A percentile compares a stretch with the other conserved stretches of the same genome.
phyloP scores from a whole-genome alignment of 2,113 vertebrate species.

The Protobothrops mucrosquamatus region DNA sequence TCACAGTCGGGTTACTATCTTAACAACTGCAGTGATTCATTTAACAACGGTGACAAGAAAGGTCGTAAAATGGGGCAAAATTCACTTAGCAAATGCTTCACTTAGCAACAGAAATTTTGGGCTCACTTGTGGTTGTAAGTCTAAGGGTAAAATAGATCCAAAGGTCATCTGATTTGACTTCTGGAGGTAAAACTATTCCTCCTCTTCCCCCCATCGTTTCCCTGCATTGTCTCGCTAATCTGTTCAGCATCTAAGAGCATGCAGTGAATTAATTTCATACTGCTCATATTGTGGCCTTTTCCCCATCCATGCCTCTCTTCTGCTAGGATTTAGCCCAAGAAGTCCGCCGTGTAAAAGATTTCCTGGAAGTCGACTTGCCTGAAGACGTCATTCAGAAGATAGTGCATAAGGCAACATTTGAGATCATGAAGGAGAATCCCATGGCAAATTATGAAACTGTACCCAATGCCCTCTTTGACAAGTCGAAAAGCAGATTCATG shows the following conservation, averaged over 20 bases:
- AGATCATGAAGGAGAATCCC: conserved; percentile 15
- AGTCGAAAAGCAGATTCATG: not conserved
- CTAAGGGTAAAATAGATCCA: not conserved
- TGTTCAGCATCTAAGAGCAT: not conserved
- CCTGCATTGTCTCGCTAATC: not conserved
- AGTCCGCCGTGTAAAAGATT: not conserved
- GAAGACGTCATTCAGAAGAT: conserved; percentile 11
- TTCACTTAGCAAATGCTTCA: too few species aligned
- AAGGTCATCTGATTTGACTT: not conserved
- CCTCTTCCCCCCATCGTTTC: not conserved
- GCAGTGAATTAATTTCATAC: not conserved
- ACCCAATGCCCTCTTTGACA: not conserved
- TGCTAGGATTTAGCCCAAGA: conserved; percentile 5
- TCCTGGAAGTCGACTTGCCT: conserved; percentile 9
- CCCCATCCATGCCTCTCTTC: not conserved
- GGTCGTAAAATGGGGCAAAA: too few species aligned
- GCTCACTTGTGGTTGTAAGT: too few species aligned
- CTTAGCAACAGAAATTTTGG: not conserved
- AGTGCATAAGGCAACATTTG: conserved; percentile 4
- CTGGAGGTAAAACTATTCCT: not conserved
- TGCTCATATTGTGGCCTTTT: not conserved
- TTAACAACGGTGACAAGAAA: too few species aligned
- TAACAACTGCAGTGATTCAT: too few species aligned
- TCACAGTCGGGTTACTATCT: too few species aligned
- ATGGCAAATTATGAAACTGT: conserved; percentile 1